Conservation (phyloP, 2,113 vertebrate genomes). For the Aplodontia rufa region DNA sequence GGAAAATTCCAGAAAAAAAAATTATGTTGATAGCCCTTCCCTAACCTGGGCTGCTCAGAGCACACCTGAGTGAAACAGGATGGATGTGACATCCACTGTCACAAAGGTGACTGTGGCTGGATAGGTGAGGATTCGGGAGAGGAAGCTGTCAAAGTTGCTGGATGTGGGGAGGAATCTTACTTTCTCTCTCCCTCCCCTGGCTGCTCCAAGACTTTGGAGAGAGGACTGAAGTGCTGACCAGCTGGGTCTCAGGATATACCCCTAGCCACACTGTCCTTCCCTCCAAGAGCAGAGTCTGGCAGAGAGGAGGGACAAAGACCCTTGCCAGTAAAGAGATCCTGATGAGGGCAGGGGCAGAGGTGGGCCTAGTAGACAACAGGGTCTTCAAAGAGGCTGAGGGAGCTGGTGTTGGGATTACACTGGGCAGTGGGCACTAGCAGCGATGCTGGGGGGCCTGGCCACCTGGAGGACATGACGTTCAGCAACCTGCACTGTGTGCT, state of each 20-base stretch:
- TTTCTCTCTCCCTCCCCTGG: neutral
- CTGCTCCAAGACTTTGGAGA: neutral
- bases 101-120: no score
- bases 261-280: no score
- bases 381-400: no score
- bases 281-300: neutral
- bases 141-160: neutral
- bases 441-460: neutral
- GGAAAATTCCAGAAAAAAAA: neutral
- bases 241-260: neutral
- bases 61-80: neutral
- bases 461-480: neutral
- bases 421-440: neutral
- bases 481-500: neutral
- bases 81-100: no score
- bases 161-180: neutral
- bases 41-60: neutral
- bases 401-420: rapidly evolving
- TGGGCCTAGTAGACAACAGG: neutral
- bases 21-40: neutral
- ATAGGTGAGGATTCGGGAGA: no score
- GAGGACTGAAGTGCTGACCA: no score
- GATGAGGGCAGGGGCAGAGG: no score
- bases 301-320: neutral
- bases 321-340: no score